Evolutionary conservation across 2,113 vertebrate genomes (phyloP).

Genomic region (Boulengeromyrus knoepffleri): DNA sequence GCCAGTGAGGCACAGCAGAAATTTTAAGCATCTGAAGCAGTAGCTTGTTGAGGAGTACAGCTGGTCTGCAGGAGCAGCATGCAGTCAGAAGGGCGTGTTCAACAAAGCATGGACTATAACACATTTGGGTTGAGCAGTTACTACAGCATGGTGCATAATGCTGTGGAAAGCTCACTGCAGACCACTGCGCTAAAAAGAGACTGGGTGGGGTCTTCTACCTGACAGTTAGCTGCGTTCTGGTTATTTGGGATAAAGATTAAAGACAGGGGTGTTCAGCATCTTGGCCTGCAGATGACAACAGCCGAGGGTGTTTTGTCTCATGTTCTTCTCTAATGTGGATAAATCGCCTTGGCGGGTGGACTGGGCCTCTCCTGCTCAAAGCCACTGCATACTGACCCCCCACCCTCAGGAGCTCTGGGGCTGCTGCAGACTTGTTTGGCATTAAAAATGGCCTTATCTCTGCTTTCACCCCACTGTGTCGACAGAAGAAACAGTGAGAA

Average conservation of each 20-base stretch:
- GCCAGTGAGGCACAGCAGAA: background rate
- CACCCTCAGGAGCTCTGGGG: background rate
- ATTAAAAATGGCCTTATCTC: background rate
- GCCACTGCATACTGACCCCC: background rate
- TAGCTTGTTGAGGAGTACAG: background rate
- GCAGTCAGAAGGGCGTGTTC: background rate
- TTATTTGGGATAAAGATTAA: slow-evolving; percentile 26
- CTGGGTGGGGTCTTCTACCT: background rate
- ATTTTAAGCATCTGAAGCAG: slow-evolving; percentile 8
- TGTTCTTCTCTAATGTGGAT: slow-evolving; percentile 47
- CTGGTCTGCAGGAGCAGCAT: background rate
- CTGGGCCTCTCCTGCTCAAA: slow-evolving; percentile 29
- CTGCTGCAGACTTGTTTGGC: background rate
- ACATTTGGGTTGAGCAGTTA: background rate
- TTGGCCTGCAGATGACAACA: slow-evolving; percentile 28
- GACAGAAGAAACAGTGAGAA: background rate
- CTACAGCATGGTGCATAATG: background rate
- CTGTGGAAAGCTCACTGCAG: background rate
- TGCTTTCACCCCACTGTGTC: background rate
- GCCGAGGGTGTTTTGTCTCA: slow-evolving; percentile 23
- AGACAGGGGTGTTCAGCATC: slow-evolving; percentile 26
- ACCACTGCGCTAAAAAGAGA: background rate
- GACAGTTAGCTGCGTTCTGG: background rate
- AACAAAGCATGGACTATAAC: background rate
- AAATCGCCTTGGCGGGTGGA: slow-evolving; percentile 40